Evolutionary conservation across 2,113 vertebrate genomes (phyloP).

Genomic region (Crotophaga sulcirostris): DNA sequence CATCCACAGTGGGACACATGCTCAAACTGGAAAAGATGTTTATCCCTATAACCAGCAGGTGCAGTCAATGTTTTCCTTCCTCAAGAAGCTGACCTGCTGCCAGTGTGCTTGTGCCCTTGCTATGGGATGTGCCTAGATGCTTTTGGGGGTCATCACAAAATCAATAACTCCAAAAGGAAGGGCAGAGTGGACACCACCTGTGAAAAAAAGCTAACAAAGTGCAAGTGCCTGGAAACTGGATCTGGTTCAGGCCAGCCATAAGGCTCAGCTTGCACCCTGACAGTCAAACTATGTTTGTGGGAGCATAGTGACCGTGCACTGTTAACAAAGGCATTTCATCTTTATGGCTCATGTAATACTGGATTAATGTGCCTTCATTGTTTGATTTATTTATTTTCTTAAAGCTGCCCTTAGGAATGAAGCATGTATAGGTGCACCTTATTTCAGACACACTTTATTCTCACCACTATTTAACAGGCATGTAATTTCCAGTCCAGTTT

Average conservation of each 20-base stretch:
- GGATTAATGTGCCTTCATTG: background rate
- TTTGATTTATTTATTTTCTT: background rate
- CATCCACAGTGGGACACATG: background rate
- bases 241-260: background rate
- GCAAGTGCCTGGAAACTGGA: background rate
- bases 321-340: background rate
- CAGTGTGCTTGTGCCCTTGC: background rate
- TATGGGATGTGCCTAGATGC: accelerated
- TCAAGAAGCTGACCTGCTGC: background rate
- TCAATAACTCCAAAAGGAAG: accelerated
- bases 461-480: background rate
- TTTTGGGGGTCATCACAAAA: background rate
- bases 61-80: background rate
- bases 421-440: background rate
- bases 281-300: accelerated
- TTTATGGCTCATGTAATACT: background rate
- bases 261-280: background rate
- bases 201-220: background rate
- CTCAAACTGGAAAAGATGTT: background rate
- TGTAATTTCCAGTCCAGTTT: background rate
- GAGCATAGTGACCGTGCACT: background rate
- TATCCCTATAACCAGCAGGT: background rate
- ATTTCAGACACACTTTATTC: background rate
- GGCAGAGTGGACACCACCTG: background rate
- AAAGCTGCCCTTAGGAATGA: background rate